Evolutionary conservation across 2,888 invertebrate genomes (phyloP).

Genomic region (Brachynemurus nebulosus): DNA sequence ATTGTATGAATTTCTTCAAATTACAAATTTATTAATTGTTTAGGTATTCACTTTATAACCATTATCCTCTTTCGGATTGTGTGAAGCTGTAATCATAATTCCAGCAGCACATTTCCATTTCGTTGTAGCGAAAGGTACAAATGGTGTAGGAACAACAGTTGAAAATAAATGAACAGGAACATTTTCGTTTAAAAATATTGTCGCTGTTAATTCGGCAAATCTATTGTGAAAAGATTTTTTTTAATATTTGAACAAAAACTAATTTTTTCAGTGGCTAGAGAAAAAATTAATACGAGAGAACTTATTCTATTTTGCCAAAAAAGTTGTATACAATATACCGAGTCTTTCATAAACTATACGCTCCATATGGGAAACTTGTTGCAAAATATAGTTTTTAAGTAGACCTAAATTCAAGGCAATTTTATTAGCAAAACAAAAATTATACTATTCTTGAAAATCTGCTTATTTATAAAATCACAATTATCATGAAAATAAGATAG

Average conservation of each 20-base stretch:
- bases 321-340: too few relatives aligned
- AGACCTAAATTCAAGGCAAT: too few relatives aligned
- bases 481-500: too few relatives aligned
- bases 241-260: not conserved
- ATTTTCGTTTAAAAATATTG: constrained; percentile 61
- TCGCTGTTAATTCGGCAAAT: constrained; percentile 78
- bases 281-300: too few relatives aligned
- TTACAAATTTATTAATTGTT: not conserved
- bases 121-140: constrained; percentile 75
- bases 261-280: not conserved
- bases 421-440: too few relatives aligned
- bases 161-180: constrained; percentile 73
- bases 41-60: constrained; percentile 63
- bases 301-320: too few relatives aligned
- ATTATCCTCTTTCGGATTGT: constrained; percentile 92
- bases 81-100: constrained; percentile 99
- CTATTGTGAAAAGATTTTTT: constrained; percentile 32
- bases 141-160: constrained; percentile 78
- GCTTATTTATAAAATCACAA: too few relatives aligned
- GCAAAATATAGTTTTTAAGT: too few relatives aligned
- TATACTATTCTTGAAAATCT: too few relatives aligned
- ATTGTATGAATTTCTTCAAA: not conserved
- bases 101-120: constrained; percentile 68
- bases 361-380: too few relatives aligned
- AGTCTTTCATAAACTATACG: too few relatives aligned